phyloP scores from a whole-genome alignment of 2,113 vertebrate genomes.

The Meriones unguiculatus region DNA sequence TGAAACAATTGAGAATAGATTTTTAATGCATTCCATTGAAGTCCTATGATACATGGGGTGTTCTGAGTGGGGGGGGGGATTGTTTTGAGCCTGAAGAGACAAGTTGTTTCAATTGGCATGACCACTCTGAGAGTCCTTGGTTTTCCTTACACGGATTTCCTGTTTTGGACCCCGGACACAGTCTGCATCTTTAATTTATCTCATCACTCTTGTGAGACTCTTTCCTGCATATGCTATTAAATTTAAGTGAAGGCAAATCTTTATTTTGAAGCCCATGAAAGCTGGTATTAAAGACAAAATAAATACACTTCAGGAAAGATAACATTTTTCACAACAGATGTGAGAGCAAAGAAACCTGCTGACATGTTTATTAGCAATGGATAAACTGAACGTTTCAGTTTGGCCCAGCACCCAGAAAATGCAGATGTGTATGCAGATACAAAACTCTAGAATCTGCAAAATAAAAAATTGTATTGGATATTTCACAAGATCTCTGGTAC shows the following conservation, averaged over 20 bases:
- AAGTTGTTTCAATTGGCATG: conserved; percentile 6
- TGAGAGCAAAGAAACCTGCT: conserved; percentile 79
- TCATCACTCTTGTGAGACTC: conserved; percentile 57
- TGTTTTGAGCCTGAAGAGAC: conserved; percentile 55
- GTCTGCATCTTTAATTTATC: conserved; percentile 51
- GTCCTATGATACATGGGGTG: conserved; percentile 4
- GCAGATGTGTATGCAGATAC: conserved; percentile 82
- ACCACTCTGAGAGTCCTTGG: not conserved
- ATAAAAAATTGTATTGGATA: conserved; percentile 67
- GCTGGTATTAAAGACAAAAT: conserved; percentile 79
- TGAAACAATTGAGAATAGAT: conserved; percentile 40
- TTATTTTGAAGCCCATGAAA: conserved; percentile 77
- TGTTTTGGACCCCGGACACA: conserved; percentile 7
- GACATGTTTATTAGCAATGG: conserved; percentile 84
- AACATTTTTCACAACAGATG: conserved; percentile 84
- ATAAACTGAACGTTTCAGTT: conserved; percentile 78
- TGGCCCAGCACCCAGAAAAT: conserved; percentile 80
- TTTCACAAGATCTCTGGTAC: conserved; percentile 71
- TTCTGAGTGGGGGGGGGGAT: not conserved
- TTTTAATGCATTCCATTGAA: conserved; percentile 33
- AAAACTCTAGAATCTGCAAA: conserved; percentile 63
- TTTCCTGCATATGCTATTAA: conserved; percentile 62
- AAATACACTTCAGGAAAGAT: conserved; percentile 81
- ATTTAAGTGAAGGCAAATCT: conserved; percentile 73
- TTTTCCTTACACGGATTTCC: conserved; percentile 58